These are phyloP conservation scores for Budorcas taxicolor DNA, from an alignment of 2,113 vertebrate genomes.

Conservation along the genomic window DNA sequence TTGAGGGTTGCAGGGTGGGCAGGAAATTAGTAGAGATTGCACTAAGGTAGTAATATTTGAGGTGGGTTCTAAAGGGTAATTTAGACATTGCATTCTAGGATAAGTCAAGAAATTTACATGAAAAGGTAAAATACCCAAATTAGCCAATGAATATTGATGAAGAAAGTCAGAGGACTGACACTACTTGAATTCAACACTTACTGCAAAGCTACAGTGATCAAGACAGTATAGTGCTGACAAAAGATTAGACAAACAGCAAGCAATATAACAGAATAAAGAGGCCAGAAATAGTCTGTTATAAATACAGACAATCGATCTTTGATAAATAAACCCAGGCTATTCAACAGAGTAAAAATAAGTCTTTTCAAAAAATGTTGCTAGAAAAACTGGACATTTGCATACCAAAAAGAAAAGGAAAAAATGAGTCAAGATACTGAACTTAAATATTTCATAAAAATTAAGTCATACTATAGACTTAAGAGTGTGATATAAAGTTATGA, in stretches of 20 bases:
- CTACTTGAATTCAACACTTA: not conserved
- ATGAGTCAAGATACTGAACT: not conserved
- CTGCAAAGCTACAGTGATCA: not conserved
- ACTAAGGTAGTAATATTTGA: not conserved
- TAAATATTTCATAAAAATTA: not conserved
- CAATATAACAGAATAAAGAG: not conserved
- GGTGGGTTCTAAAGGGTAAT: not conserved
- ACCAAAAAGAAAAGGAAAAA: not conserved
- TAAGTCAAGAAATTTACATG: not conserved
- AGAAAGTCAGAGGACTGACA: not conserved
- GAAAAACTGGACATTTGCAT: not conserved
- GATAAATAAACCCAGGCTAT: not conserved
- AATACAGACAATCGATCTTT: not conserved
- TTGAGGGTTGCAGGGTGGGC: fast-evolving
- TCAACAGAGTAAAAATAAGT: not conserved
- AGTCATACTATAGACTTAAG: not conserved
- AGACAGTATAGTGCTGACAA: not conserved
- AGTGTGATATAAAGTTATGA: not conserved
- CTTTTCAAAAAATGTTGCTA: not conserved
- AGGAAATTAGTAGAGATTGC: not conserved
- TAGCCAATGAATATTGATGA: not conserved
- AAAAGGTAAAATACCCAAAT: not conserved
- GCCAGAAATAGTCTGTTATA: not conserved
- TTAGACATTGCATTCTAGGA: not conserved
- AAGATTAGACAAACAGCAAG: not conserved